phyloP scores from a whole-genome alignment of 1,140 invertebrate species.

The Mylabris phalerata region DNA sequence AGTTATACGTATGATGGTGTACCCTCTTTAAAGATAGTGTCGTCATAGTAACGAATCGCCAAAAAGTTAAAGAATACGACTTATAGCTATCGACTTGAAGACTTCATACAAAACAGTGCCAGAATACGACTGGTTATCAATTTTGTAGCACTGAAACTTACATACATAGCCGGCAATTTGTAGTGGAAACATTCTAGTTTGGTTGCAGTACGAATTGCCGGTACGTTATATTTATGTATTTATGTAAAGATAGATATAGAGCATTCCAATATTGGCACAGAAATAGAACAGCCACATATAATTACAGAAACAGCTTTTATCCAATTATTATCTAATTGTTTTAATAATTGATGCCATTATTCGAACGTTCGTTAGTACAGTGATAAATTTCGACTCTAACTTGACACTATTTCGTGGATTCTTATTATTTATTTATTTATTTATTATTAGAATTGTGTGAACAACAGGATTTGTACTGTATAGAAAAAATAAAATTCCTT shows the following conservation, averaged over 20 bases:
- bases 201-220: too few species aligned
- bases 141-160: too few species aligned
- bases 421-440: background rate
- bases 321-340: background rate
- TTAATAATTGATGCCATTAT: conserved; percentile 8
- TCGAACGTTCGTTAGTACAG: conserved; percentile 7
- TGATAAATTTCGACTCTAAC: background rate
- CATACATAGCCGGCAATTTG: too few species aligned
- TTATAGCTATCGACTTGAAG: background rate
- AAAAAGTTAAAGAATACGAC: background rate
- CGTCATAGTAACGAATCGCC: background rate
- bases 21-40: too few species aligned
- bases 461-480: too few species aligned
- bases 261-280: conserved; percentile 16
- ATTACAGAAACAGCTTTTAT: conserved; percentile 3
- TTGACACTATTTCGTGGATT: background rate
- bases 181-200: too few species aligned
- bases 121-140: too few species aligned
- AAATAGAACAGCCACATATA: conserved; percentile 3
- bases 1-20: too few species aligned
- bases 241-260: background rate
- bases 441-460: too few species aligned
- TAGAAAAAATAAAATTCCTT: too few species aligned
- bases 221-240: background rate
- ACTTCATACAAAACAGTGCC: too few species aligned